phyloP scores from a whole-genome alignment of 2,888 invertebrate genomes.

The Drosophila sordidula region DNA sequence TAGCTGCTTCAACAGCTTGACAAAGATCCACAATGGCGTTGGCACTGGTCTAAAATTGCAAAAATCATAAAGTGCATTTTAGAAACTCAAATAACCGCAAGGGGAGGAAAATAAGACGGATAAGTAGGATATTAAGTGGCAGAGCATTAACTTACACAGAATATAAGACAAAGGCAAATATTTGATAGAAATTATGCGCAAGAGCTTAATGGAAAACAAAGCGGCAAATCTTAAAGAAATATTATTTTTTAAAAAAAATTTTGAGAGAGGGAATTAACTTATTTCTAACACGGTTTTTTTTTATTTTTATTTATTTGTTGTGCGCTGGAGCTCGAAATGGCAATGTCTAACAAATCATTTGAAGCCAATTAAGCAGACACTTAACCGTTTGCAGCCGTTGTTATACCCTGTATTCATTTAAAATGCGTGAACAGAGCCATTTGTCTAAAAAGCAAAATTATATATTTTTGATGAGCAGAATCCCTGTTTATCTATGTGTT shows the following conservation, averaged over 20 bases:
- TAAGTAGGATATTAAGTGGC: not conserved
- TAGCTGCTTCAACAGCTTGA: slow-evolving; percentile 23
- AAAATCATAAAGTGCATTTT: slow-evolving; percentile 15
- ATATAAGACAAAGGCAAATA: not conserved
- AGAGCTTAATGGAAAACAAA: not conserved
- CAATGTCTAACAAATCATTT: slow-evolving; percentile 22
- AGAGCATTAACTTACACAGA: not conserved
- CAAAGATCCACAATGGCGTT: not conserved
- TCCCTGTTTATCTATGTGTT: no score
- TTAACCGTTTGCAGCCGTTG: slow-evolving; percentile 15
- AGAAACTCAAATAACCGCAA: slow-evolving; percentile 2
- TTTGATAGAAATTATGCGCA: not conserved
- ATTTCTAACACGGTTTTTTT: not conserved
- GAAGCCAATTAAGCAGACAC: slow-evolving; percentile 13
- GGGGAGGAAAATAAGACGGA: not conserved
- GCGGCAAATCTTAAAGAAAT: not conserved
- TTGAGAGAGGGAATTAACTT: not conserved
- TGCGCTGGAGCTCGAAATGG: not conserved
- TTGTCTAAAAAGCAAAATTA: no score
- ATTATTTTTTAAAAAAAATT: not conserved
- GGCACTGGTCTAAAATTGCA: slow-evolving; percentile 31
- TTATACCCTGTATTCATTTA: slow-evolving; percentile 2
- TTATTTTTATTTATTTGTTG: not conserved
- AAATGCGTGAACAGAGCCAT: no score
- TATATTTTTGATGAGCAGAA: no score